Evolutionary conservation across 2,113 vertebrate genomes (phyloP).

Genomic region (Columbina picui): DNA sequence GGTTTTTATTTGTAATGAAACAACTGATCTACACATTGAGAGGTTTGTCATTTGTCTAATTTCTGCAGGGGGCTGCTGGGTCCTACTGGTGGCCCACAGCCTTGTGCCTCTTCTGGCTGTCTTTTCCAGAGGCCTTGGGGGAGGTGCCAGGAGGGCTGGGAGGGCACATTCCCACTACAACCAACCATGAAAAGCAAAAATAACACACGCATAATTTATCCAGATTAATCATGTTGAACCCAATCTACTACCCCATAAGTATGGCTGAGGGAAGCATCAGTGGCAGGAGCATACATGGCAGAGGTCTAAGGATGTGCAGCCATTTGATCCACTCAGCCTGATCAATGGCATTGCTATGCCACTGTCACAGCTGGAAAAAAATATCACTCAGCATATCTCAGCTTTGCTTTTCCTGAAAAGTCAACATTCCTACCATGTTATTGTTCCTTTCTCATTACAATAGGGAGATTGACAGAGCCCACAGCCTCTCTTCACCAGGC

Average conservation of each 20-base stretch:
- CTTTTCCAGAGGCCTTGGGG: neutral
- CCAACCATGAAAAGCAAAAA: neutral
- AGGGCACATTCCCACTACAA: fast-evolving
- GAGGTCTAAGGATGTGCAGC: neutral
- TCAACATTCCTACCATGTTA: neutral
- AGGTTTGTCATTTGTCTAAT: neutral
- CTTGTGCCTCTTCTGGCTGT: neutral
- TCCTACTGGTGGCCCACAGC: neutral
- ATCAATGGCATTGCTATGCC: neutral
- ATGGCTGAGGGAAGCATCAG: neutral
- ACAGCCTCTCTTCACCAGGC: neutral
- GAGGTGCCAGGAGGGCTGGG: neutral
- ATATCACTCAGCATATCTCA: neutral
- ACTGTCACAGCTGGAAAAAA: neutral
- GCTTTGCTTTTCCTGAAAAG: neutral
- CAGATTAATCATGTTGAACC: neutral
- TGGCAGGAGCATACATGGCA: neutral
- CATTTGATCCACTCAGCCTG: neutral
- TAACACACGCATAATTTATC: neutral
- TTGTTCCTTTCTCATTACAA: neutral
- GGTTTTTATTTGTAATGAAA: neutral
- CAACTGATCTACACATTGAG: neutral
- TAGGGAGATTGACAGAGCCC: neutral
- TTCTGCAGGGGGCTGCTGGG: neutral
- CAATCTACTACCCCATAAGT: neutral